Conservation (phyloP, 2,797 vertebrate genomes). For the Acropternis orthonyx region DNA sequence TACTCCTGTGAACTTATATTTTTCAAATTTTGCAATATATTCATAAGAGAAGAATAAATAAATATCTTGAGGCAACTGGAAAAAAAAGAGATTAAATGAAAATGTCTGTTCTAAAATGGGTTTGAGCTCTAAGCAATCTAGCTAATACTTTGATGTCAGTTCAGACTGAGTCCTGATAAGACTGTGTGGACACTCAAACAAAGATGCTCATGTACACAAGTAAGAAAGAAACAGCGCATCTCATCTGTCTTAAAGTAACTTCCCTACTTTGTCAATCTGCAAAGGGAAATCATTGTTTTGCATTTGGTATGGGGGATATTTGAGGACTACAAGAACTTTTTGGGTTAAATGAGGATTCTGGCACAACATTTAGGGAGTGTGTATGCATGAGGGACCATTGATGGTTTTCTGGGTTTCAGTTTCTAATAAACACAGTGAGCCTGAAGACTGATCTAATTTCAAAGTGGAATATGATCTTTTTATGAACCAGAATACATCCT, state of each 20-base stretch:
- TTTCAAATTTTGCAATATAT: neutral
- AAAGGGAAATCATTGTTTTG: neutral
- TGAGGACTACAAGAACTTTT: neutral
- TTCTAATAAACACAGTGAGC: neutral
- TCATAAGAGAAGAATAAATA: neutral
- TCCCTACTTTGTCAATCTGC: neutral
- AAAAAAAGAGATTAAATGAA: neutral
- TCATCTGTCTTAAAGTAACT: neutral
- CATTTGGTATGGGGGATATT: neutral
- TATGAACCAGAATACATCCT: neutral
- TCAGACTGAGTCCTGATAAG: neutral
- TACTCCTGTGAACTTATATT: neutral
- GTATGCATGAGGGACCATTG: neutral
- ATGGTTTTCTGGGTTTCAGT: neutral
- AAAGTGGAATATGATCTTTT: neutral
- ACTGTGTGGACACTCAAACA: neutral
- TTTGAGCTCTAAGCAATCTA: neutral
- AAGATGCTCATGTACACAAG: neutral
- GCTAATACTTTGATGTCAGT: neutral
- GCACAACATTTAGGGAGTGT: neutral
- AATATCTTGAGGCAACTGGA: neutral
- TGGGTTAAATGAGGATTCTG: neutral
- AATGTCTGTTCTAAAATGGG: neutral
- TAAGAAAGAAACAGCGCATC: neutral
- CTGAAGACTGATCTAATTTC: neutral